phyloP scores from a whole-genome alignment of 2,113 vertebrate genomes.

The Benitochromis conjunctus region DNA sequence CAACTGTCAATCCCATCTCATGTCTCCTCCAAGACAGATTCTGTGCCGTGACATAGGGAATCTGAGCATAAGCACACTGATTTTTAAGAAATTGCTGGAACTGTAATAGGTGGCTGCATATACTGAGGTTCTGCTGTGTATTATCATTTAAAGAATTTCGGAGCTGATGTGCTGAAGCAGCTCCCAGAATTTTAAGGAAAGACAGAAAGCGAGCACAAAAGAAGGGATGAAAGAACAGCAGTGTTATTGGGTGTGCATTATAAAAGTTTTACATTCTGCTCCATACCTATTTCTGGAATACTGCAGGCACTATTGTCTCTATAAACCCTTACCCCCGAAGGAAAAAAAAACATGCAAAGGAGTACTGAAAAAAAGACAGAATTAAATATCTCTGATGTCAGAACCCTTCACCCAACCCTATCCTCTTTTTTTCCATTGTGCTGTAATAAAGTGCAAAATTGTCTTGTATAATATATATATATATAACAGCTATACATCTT shows the following conservation, averaged over 20 bases:
- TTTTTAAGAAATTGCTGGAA: not conserved
- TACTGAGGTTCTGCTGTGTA: not conserved
- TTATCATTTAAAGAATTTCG: not conserved
- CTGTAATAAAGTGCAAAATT: not conserved
- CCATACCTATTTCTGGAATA: constrained; percentile 6
- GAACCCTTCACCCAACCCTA: not conserved
- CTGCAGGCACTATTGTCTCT: not conserved
- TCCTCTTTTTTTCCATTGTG: not conserved
- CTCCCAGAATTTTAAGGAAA: not conserved
- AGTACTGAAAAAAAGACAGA: not conserved
- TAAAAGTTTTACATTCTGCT: not conserved
- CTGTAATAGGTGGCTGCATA: not conserved
- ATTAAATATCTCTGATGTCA: not conserved
- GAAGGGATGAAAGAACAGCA: not conserved
- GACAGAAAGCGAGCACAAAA: not conserved
- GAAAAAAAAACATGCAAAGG: not conserved
- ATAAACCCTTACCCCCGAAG: not conserved
- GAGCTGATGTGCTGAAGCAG: not conserved
- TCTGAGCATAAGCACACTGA: not conserved
- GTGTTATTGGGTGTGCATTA: not conserved
- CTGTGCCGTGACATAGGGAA: constrained; percentile 7
- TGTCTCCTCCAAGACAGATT: constrained; percentile 6
- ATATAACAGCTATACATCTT: not conserved
- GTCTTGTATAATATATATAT: not conserved
- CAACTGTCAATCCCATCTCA: constrained; percentile 23